phyloP scores from a whole-genome alignment of 1,140 invertebrate genomes.

The Caenorhabditis briggsae region DNA sequence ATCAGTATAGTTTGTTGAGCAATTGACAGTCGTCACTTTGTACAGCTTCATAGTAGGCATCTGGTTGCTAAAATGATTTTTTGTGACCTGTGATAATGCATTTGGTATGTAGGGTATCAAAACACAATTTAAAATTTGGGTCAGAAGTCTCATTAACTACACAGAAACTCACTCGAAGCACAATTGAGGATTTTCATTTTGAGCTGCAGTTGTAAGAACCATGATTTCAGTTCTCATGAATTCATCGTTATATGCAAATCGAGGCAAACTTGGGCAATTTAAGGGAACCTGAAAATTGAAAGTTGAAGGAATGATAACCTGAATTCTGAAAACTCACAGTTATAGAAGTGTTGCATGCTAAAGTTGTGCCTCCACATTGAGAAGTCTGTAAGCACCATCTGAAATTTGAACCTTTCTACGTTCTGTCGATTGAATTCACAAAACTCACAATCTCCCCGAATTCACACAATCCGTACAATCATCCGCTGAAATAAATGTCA shows the following conservation, averaged over 20 bases:
- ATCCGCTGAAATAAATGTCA: slow-evolving; percentile 1
- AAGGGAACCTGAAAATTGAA: no score
- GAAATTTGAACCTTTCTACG: neutral
- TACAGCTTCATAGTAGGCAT: slow-evolving; percentile 20
- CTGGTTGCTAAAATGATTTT: neutral
- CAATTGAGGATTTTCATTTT: slow-evolving; percentile 36
- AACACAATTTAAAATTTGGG: no score
- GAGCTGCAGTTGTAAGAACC: slow-evolving; percentile 9
- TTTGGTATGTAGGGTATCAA: no score
- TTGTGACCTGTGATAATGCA: neutral
- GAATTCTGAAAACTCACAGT: slow-evolving; percentile 10
- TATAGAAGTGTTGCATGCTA: neutral
- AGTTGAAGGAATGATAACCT: no score
- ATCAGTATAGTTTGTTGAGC: slow-evolving; percentile 29
- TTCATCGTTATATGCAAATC: slow-evolving; percentile 11
- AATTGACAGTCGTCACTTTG: slow-evolving; percentile 1
- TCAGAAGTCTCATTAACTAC: neutral
- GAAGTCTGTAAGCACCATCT: neutral
- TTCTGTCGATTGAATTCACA: slow-evolving; percentile 45
- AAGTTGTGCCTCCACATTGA: neutral
- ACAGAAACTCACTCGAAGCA: slow-evolving; percentile 8
- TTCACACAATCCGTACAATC: slow-evolving; percentile 35
- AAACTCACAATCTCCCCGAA: slow-evolving; percentile 11
- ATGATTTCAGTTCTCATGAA: slow-evolving; percentile 27
- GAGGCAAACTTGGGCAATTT: neutral